These are phyloP conservation scores for Apamea epomidion DNA, from an alignment of 2,888 invertebrate species.

Conservation along the genomic window DNA sequence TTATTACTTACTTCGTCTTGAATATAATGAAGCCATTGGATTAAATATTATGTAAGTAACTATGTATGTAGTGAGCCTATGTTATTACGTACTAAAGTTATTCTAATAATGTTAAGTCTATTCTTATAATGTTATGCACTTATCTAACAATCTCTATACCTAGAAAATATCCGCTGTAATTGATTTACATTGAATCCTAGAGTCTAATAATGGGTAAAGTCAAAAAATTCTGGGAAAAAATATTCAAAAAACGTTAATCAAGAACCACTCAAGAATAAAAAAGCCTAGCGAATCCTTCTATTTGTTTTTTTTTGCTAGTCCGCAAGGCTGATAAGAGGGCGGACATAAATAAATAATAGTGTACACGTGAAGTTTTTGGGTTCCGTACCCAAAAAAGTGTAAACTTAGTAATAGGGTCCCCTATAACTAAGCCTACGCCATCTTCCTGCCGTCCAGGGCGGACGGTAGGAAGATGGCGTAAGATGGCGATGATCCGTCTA, in stretches of 20 bases:
- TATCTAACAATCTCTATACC: neutral
- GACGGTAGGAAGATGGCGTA: too few relatives aligned
- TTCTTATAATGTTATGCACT: neutral
- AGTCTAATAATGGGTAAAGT: neutral
- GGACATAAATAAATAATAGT: too few relatives aligned
- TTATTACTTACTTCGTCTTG: neutral
- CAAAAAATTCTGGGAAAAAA: neutral
- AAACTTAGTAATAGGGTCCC: too few relatives aligned
- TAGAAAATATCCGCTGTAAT: conserved; percentile 1
- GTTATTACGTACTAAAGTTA: neutral
- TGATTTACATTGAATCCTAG: neutral
- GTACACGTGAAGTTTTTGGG: neutral
- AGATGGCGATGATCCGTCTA: too few relatives aligned
- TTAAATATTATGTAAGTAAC: neutral
- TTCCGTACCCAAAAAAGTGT: neutral
- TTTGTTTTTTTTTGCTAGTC: neutral
- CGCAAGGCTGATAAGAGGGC: neutral
- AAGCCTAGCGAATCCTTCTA: neutral
- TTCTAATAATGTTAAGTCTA: neutral
- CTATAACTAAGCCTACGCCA: neutral
- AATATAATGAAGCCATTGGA: neutral
- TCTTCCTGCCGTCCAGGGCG: too few relatives aligned
- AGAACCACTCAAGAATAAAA: neutral
- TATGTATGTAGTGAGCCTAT: neutral
- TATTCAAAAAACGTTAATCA: neutral